Conservation (phyloP, 2,113 vertebrate species). For the Rhea americana region DNA sequence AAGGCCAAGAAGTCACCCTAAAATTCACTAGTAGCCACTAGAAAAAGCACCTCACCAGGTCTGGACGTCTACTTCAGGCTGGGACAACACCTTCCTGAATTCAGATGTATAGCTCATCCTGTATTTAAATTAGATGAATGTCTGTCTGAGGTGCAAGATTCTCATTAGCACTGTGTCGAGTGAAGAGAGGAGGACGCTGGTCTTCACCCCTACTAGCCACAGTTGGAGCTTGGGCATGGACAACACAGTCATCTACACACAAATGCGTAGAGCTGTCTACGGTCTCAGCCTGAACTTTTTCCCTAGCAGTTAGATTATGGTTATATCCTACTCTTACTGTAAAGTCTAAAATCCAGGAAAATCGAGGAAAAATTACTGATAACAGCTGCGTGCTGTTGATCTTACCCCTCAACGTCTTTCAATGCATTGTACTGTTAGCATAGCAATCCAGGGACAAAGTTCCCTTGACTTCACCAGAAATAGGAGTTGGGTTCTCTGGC, state of each 20-base stretch:
- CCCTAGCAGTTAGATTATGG: neutral
- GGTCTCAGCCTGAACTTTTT: neutral
- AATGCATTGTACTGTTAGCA: fast-evolving
- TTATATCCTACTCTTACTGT: neutral
- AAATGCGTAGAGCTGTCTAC: neutral
- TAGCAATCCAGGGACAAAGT: neutral
- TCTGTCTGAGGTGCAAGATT: neutral
- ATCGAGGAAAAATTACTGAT: neutral
- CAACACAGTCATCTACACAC: neutral
- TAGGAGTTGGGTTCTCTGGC: neutral
- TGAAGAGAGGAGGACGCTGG: neutral
- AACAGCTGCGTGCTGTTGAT: neutral
- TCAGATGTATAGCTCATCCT: fast-evolving
- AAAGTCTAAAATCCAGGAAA: neutral
- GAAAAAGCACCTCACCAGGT: neutral
- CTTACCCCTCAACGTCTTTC: neutral
- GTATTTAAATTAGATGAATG: neutral
- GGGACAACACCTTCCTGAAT: neutral
- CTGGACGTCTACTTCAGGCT: neutral
- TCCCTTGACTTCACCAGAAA: neutral
- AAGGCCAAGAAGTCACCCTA: neutral
- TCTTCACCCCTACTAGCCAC: neutral
- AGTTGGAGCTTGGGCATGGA: neutral
- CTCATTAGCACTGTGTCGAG: neutral
- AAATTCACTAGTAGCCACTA: too few species aligned